phyloP scores from a whole-genome alignment of 2,113 vertebrate species.

The Myotis lucifugus region DNA sequence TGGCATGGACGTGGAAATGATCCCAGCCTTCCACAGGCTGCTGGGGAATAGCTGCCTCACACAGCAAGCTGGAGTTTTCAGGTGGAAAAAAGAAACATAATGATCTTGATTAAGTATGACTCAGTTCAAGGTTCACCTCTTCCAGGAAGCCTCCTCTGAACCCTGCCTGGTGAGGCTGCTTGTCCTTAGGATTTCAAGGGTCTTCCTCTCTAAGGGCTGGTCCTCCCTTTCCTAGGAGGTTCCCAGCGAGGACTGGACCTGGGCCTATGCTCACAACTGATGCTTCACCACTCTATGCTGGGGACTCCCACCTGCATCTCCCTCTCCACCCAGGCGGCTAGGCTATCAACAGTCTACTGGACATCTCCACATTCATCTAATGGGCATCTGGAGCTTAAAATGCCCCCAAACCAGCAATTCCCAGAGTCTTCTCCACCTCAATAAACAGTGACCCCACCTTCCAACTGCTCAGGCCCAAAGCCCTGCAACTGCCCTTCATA shows the following conservation, averaged over 20 bases:
- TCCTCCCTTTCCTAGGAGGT: not conserved
- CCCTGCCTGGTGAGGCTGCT: rapidly evolving
- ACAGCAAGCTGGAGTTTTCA: not conserved
- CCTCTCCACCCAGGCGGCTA: rapidly evolving
- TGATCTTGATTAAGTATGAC: rapidly evolving
- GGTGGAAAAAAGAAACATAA: not conserved
- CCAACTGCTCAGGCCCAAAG: not conserved
- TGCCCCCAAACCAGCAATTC: not conserved
- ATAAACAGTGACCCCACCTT: not conserved
- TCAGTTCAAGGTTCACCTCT: not conserved
- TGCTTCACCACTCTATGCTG: too few relatives aligned
- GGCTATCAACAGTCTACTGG: rapidly evolving
- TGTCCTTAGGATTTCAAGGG: too few relatives aligned
- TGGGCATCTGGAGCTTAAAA: not conserved
- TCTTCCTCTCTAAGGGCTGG: not conserved
- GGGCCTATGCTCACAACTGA: too few relatives aligned
- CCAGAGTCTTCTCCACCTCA: not conserved
- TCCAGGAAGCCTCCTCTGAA: not conserved
- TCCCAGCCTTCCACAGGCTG: not conserved
- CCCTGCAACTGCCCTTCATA: rapidly evolving
- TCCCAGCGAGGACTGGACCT: rapidly evolving
- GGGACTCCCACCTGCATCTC: rapidly evolving
- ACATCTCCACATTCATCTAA: not conserved
- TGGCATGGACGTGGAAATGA: not conserved
- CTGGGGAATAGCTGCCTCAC: not conserved